These are phyloP conservation scores for Cenopis cana DNA, from an alignment of 2,888 invertebrate species.

Conservation along the genomic window DNA sequence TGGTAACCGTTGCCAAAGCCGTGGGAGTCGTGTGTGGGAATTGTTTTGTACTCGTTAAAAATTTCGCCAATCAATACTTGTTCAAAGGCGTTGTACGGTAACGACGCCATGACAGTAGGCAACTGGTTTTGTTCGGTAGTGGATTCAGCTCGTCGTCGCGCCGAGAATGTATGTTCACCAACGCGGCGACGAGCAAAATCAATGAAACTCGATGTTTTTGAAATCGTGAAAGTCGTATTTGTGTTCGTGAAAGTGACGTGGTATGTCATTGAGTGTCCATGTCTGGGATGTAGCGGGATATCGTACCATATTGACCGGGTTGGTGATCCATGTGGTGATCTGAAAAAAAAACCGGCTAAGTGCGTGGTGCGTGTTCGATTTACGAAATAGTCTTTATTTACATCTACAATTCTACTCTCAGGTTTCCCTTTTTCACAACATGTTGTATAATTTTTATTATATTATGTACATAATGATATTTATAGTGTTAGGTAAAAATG, in stretches of 20 bases:
- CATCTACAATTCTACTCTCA: no score
- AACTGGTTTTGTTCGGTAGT: no score
- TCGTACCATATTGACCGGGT: conserved; percentile 38
- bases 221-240: conserved; percentile 23
- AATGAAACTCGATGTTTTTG: conserved; percentile 14
- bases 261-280: conserved; percentile 47
- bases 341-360: conserved; percentile 18
- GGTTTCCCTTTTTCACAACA: not conserved
- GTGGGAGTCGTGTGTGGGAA: conserved; percentile 24
- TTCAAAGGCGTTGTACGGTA: no score
- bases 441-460: not conserved
- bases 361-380: no score
- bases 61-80: conserved; percentile 25
- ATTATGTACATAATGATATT: not conserved
- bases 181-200: conserved; percentile 18
- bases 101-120: no score
- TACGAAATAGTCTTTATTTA: no score
- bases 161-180: no score
- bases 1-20: conserved; percentile 17
- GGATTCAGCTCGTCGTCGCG: no score
- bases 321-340: conserved; percentile 35
- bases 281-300: conserved; percentile 54
- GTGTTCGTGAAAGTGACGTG: conserved; percentile 29
- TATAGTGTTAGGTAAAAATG: conserved; percentile 11
- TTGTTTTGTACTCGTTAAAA: conserved; percentile 37